A percentile compares a stretch with the other conserved stretches of the same genome.
Evolutionary conservation across 1,140 invertebrate genomes (phyloP).

Genomic region (Whitmania pigra): DNA sequence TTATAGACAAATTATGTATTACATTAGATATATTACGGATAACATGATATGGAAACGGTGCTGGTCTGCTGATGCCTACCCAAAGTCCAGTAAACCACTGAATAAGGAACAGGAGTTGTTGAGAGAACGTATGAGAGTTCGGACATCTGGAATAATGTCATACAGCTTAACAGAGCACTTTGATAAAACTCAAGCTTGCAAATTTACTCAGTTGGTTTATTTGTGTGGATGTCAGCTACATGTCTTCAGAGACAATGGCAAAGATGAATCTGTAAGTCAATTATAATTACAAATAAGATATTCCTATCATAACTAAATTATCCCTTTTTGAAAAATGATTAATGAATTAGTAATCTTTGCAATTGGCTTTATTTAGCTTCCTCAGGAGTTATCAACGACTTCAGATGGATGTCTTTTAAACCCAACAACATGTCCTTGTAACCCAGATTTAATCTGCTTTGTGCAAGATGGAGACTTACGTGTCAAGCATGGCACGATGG

Average conservation of each 20-base stretch:
- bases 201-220: too few relatives aligned
- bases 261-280: neutral
- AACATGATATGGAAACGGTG: constrained; percentile 55
- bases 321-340: too few relatives aligned
- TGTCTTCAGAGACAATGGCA: constrained; percentile 53
- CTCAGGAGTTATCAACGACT: constrained; percentile 33
- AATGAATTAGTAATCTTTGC: too few relatives aligned
- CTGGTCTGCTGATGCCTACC: constrained; percentile 59
- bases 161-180: constrained; percentile 51
- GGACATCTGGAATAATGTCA: constrained; percentile 82
- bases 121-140: constrained; percentile 73
- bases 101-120: constrained; percentile 73
- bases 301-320: too few relatives aligned
- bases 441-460: constrained; percentile 73
- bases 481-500: constrained; percentile 52
- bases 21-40: too few relatives aligned
- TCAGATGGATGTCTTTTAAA: constrained; percentile 51
- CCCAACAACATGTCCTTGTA: constrained; percentile 77
- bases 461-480: constrained; percentile 81
- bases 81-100: constrained; percentile 47
- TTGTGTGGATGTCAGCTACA: too few relatives aligned
- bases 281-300: neutral
- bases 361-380: constrained; percentile 4
- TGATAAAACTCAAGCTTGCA: too few relatives aligned
- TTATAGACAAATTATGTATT: too few relatives aligned